Evolutionary conservation across 2,888 invertebrate genomes (phyloP).

Genomic region (Zootermopsis nevadensis): DNA sequence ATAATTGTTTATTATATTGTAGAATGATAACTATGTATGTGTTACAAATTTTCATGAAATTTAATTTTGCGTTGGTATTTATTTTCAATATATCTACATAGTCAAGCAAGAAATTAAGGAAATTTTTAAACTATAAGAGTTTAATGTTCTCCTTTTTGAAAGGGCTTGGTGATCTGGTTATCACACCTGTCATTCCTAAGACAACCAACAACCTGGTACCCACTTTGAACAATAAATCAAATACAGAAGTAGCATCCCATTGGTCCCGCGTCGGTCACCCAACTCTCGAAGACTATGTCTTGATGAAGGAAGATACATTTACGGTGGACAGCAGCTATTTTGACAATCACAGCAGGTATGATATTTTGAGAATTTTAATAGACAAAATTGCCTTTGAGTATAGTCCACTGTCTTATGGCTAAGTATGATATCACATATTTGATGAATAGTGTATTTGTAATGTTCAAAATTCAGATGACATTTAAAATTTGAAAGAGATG

Average conservation of each 20-base stretch:
- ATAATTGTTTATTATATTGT: no score
- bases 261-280: constrained; percentile 55
- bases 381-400: not conserved
- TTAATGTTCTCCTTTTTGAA: not conserved
- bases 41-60: no score
- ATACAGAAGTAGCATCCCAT: not conserved
- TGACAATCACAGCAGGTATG: constrained; percentile 43
- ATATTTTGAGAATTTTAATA: not conserved
- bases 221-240: not conserved
- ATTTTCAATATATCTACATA: no score
- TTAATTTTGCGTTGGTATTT: no score
- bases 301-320: constrained; percentile 58
- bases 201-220: constrained; percentile 3
- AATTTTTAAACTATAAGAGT: no score
- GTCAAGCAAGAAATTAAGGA: no score
- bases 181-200: constrained; percentile 42
- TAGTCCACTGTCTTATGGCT: not conserved
- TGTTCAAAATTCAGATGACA: no score
- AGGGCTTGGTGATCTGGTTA: constrained; percentile 43
- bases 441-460: no score
- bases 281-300: constrained; percentile 57
- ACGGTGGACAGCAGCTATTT: constrained; percentile 52
- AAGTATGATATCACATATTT: no score
- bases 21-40: no score
- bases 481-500: no score